phyloP scores from a whole-genome alignment of 2,797 vertebrate species.

The Yasuhikotakia modesta region DNA sequence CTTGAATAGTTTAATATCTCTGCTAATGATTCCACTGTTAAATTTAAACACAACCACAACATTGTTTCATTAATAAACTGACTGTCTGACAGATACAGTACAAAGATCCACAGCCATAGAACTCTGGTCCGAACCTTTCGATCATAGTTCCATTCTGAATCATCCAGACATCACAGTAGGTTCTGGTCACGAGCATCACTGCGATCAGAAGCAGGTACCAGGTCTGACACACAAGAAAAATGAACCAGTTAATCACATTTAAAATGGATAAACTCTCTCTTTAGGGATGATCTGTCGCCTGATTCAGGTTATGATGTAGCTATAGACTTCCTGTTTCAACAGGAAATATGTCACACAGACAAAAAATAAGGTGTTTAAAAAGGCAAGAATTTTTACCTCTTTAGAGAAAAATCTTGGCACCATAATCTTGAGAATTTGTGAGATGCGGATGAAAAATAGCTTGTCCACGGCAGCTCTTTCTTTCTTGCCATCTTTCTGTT shows the following conservation, averaged over 20 bases:
- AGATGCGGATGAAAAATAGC: constrained; percentile 83
- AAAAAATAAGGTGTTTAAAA: no score
- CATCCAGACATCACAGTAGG: constrained; percentile 99
- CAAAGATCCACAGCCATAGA: no score
- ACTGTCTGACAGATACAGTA: not conserved
- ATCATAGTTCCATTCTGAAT: constrained; percentile 99
- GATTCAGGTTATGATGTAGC: no score
- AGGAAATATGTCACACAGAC: no score
- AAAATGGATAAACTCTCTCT: not conserved
- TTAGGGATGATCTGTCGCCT: no score
- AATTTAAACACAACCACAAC: constrained; percentile 58
- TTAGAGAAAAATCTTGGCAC: constrained; percentile 85
- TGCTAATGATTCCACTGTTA: constrained; percentile 85
- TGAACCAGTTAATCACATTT: no score
- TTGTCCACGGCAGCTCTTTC: constrained; percentile 89
- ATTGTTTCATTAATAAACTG: not conserved
- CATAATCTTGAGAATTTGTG: constrained; percentile 85
- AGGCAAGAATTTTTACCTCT: constrained; percentile 86
- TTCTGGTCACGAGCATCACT: constrained; percentile 89
- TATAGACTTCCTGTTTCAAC: no score
- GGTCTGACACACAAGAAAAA: constrained; percentile 72
- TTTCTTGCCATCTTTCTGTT: constrained; percentile 88
- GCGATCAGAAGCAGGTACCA: constrained; percentile 92
- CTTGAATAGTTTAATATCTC: no score
- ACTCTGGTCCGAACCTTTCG: constrained; percentile 92